phyloP scores from a whole-genome alignment of 2,888 invertebrate species.

The Nomada fucata region DNA sequence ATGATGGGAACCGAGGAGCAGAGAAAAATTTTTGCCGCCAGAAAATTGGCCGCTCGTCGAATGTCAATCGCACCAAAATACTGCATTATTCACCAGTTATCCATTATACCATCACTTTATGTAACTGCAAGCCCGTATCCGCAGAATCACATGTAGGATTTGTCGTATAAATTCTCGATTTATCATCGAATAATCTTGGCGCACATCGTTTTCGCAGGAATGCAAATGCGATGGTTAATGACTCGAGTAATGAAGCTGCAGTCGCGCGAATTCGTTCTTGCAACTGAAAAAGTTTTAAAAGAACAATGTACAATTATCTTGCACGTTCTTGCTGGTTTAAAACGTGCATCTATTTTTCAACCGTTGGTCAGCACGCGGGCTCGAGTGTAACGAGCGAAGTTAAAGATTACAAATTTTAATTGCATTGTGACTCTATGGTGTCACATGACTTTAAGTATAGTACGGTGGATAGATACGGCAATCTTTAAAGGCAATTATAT shows the following conservation, averaged over 20 bases:
- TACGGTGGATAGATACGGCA: too few species aligned
- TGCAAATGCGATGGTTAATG: slow-evolving; percentile 27
- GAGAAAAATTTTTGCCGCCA: background rate
- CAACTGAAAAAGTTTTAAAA: slow-evolving; percentile 3
- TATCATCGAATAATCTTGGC: slow-evolving; percentile 21
- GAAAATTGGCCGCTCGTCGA: slow-evolving; percentile 19
- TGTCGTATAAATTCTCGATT: slow-evolving; percentile 33
- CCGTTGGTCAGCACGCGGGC: background rate
- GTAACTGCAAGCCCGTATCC: slow-evolving; percentile 24
- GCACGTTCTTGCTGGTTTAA: background rate
- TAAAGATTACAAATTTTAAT: background rate
- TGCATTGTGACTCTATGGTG: too few species aligned
- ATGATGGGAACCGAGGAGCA: background rate
- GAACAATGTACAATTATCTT: background rate
- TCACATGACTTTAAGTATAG: too few species aligned
- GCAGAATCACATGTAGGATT: background rate
- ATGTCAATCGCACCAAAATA: slow-evolving; percentile 2
- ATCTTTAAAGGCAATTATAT: background rate
- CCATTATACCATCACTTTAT: slow-evolving; percentile 23
- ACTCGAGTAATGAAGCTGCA: slow-evolving; percentile 12
- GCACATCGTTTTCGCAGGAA: background rate
- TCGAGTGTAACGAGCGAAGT: background rate
- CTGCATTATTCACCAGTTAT: slow-evolving; percentile 10
- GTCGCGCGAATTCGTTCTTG: slow-evolving; percentile 12
- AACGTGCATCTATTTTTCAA: background rate